Base-by-base conservation (phyloP, 2,888 invertebrate species). In the Agriopis aurantiaria region DNA sequence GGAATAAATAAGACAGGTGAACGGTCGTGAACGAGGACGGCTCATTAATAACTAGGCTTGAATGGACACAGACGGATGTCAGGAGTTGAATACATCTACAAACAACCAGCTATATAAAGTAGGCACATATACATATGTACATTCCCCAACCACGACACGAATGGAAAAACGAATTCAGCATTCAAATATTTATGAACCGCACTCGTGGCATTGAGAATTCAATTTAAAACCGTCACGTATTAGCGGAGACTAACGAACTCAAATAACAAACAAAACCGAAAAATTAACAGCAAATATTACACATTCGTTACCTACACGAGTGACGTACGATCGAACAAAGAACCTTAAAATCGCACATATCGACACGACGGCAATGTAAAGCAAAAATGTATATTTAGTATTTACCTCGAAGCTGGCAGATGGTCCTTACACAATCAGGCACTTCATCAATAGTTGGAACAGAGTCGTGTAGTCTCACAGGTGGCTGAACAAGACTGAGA, bases 401-500 rank as follows among this genome's bases (percentile, higher is more conserved):
- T 75, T 79, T 85, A 88, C 88, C 88, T 88, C 77, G 73, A 55
- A 55, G 11, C 40, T n/a, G 80, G 82, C 85, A 88, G 85, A 82
- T 84, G 87, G 78, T 78, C 74, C 77, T 78, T 77, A 82, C 84
- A 89, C 87, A 88, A 88, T 85, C 86, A 85, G 81, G 81, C 85
- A 88, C 89, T 86, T 81, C 81, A 82, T 86, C 85, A 84, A 83
- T 82, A 83, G 82, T 78, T 73, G 74, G 80, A 74, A 78, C 85
- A 83, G 82, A 84, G 79, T 84, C 88, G 87, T 89, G 87, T 89
- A 85, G 82, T 86, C 85, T 85, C 88, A 90, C 91, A 91, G 90
- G 88, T 90, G 91, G 89, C 85, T 88, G 87, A 85, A 85, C 86
- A 84, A 87, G 82, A 91, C 90, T 89, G 88, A 78, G 81, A 78